Evolutionary conservation across 2,113 vertebrate genomes (phyloP).

Genomic region (Dicerorhinus sumatrensis): DNA sequence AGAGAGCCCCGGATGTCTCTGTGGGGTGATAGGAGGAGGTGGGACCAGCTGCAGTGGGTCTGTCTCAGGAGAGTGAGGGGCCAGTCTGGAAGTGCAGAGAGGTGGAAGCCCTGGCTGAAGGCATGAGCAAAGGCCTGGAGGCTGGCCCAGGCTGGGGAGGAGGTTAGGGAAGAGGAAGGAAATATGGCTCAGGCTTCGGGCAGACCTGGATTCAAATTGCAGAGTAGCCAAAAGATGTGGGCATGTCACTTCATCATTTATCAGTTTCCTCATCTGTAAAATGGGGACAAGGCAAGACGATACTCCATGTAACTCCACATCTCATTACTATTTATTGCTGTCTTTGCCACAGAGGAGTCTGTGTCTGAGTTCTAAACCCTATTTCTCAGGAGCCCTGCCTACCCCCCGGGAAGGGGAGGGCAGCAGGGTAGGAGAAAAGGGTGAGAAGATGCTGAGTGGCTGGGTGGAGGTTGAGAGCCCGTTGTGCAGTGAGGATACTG

Average conservation of each 20-base stretch:
- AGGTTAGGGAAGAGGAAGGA: neutral
- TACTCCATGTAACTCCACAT: neutral
- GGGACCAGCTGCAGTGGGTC: no score
- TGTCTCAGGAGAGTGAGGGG: neutral
- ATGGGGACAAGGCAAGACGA: neutral
- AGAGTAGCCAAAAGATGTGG: neutral
- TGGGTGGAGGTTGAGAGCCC: accelerated
- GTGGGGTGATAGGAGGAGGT: neutral
- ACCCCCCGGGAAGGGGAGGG: neutral
- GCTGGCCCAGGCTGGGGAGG: neutral
- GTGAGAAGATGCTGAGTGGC: neutral
- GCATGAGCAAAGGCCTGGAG: neutral
- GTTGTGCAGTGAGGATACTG: neutral
- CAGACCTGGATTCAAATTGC: neutral
- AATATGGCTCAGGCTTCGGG: neutral
- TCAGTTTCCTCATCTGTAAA: neutral
- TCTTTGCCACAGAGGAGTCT: neutral
- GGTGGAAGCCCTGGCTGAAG: neutral
- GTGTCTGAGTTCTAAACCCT: slow-evolving; percentile 1
- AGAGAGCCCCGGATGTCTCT: neutral
- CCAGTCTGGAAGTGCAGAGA: neutral
- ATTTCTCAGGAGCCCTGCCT: neutral
- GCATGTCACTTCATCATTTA: neutral
- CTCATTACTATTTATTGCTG: neutral
- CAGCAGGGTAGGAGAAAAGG: neutral